Evolutionary conservation across 2,113 vertebrate genomes (phyloP).

Genomic region (Petrocephalus microphthalmus): DNA sequence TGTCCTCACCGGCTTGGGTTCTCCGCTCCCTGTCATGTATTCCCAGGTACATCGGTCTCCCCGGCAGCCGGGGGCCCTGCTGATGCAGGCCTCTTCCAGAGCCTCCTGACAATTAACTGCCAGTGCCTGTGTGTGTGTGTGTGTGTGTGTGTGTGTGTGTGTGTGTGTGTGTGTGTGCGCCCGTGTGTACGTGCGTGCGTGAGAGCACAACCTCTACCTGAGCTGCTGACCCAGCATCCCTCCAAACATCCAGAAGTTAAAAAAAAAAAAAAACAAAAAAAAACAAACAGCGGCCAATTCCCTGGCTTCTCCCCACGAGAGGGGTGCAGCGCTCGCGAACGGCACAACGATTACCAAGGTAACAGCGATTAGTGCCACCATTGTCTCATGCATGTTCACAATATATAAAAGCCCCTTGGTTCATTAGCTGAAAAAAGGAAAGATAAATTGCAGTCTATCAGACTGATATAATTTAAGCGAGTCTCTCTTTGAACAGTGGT

Average conservation of each 20-base stretch:
- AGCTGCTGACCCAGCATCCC: slow-evolving; percentile 10
- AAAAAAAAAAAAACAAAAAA: slow-evolving; percentile 5
- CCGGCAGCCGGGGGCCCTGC: background rate
- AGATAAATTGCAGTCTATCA: slow-evolving; percentile 19
- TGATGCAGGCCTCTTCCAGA: background rate
- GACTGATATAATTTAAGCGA: slow-evolving; percentile 10
- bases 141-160: background rate
- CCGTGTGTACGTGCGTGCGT: background rate
- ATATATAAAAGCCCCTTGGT: slow-evolving; percentile 8
- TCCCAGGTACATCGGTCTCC: background rate
- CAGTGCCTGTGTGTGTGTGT: background rate
- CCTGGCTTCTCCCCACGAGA: background rate
- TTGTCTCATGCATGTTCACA: slow-evolving; percentile 8
- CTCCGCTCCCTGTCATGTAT: background rate
- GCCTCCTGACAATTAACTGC: background rate
- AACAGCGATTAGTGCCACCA: slow-evolving; percentile 5
- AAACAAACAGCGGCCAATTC: slow-evolving; percentile 19
- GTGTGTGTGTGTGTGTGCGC: background rate
- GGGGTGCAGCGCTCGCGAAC: background rate
- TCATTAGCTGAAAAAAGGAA: slow-evolving; percentile 15
- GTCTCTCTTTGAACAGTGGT: slow-evolving; percentile 16
- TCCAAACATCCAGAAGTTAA: slow-evolving; percentile 4
- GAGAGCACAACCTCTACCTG: background rate
- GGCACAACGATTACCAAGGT: slow-evolving; percentile 9
- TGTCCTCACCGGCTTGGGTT: background rate